These are phyloP conservation scores for Lomographa bimaculata DNA, from an alignment of 2,888 invertebrate species.

Conservation along the genomic window DNA sequence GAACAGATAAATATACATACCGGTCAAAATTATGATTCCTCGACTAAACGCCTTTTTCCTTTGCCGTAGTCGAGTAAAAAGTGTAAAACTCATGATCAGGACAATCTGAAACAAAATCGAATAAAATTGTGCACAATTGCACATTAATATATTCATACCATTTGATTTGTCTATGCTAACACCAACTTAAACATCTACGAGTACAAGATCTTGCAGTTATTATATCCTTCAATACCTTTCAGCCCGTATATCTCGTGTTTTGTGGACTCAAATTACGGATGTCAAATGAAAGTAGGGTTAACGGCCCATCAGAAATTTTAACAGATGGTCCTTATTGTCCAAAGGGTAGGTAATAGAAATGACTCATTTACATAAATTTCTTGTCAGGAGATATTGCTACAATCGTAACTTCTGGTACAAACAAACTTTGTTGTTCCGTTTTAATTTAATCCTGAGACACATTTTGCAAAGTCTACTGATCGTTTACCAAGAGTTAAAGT, in stretches of 20 bases:
- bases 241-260: slow-evolving; percentile 16
- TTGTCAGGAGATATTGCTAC: slow-evolving; percentile 19
- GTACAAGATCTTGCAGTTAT: slow-evolving; percentile 6
- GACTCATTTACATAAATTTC: slow-evolving; percentile 25
- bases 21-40: too few relatives aligned
- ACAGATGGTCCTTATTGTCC: slow-evolving; percentile 30
- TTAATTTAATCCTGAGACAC: not conserved
- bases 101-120: too few relatives aligned
- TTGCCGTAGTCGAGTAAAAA: too few relatives aligned
- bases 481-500: too few relatives aligned
- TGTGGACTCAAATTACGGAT: slow-evolving; percentile 22
- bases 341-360: slow-evolving; percentile 28
- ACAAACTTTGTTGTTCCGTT: slow-evolving; percentile 10
- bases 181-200: too few relatives aligned
- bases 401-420: slow-evolving; percentile 20
- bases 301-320: slow-evolving; percentile 34
- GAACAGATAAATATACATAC: too few relatives aligned
- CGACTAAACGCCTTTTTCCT: too few relatives aligned
- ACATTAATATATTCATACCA: too few relatives aligned
- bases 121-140: too few relatives aligned
- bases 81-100: too few relatives aligned
- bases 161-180: too few relatives aligned
- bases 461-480: not conserved
- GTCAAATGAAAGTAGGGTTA: slow-evolving; percentile 34
- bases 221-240: slow-evolving; percentile 4